Evolutionary conservation across 2,113 vertebrate genomes (phyloP).

Genomic region (Piprites chloris): DNA sequence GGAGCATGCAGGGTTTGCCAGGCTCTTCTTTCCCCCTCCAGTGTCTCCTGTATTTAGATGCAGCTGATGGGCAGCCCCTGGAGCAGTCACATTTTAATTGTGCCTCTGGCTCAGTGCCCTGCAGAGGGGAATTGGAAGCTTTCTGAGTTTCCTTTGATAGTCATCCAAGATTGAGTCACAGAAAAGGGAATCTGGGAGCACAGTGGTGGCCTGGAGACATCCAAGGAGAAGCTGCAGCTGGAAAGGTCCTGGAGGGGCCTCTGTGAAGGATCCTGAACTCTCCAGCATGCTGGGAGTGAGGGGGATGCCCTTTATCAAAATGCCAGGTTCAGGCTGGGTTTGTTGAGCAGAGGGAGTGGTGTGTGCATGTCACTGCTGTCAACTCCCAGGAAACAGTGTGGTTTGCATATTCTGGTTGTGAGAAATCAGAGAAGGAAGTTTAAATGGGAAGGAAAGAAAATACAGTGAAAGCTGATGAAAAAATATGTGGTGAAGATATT

Average conservation of each 20-base stretch:
- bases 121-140: not conserved
- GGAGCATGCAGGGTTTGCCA: not conserved
- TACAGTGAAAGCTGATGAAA: not conserved
- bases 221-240: not conserved
- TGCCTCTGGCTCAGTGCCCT: not conserved
- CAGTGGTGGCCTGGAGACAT: not conserved
- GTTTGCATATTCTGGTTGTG: not conserved
- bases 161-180: not conserved
- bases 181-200: not conserved
- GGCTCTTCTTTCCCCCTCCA: not conserved
- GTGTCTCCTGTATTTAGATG: not conserved
- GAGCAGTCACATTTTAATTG: constrained; percentile 7
- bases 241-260: not conserved
- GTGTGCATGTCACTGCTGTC: not conserved
- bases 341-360: not conserved
- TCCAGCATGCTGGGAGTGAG: not conserved
- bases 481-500: not conserved
- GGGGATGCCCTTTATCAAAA: not conserved
- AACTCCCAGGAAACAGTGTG: not conserved
- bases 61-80: not conserved
- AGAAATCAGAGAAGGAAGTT: not conserved
- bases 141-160: constrained; percentile 23
- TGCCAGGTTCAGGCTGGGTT: not conserved
- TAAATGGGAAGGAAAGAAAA: not conserved
- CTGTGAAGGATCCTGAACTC: not conserved